A percentile compares a stretch with the other conserved stretches of the same genome.
Evolutionary conservation across 2,888 invertebrate genomes (phyloP).

Genomic region (Philhelius pedissequus): DNA sequence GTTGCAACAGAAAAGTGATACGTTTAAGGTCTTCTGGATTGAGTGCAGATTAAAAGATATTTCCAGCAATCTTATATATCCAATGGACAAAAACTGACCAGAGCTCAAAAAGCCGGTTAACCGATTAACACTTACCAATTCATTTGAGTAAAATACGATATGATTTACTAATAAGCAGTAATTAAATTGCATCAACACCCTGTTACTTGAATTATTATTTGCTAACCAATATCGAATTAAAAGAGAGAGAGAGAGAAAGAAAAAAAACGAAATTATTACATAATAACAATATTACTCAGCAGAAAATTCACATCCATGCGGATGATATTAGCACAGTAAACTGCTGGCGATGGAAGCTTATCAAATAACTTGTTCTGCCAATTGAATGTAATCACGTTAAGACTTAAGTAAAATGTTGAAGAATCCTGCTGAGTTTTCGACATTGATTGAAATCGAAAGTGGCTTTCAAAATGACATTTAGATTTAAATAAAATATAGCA

Average conservation of each 20-base stretch:
- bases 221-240: slow-evolving; percentile 8
- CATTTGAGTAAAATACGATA: slow-evolving; percentile 10
- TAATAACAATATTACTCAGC: slow-evolving; percentile 27
- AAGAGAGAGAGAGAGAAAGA: not conserved
- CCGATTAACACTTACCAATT: not conserved
- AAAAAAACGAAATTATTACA: not conserved
- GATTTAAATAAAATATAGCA: slow-evolving; percentile 9
- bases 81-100: not conserved
- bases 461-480: slow-evolving; percentile 8
- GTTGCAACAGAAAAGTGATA: not conserved
- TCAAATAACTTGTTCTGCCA: slow-evolving; percentile 31
- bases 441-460: slow-evolving; percentile 29
- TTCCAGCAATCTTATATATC: not conserved
- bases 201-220: slow-evolving; percentile 10
- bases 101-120: not conserved
- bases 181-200: slow-evolving; percentile 34
- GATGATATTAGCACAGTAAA: slow-evolving; percentile 11
- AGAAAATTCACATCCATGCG: slow-evolving; percentile 10
- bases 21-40: not conserved
- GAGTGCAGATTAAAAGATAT: not conserved
- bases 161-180: slow-evolving; percentile 26
- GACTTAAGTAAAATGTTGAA: not conserved
- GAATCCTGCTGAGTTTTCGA: slow-evolving; percentile 22
- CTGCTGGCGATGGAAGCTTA: not conserved
- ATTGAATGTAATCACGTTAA: not conserved